These are phyloP conservation scores for Phainopepla nitens DNA, from an alignment of 2,113 vertebrate species.

Conservation along the genomic window DNA sequence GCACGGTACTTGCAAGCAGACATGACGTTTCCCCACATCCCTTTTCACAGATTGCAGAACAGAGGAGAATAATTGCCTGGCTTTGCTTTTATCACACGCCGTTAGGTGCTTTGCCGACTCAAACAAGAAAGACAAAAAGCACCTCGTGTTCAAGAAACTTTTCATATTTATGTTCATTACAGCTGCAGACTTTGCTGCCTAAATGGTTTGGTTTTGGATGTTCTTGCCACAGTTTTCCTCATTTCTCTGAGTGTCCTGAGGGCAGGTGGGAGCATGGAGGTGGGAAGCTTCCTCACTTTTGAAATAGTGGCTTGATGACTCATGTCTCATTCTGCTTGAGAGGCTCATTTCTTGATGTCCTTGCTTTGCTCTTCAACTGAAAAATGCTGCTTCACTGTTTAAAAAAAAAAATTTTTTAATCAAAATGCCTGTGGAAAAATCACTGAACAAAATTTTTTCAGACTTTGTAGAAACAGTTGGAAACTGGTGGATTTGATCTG, in stretches of 20 bases:
- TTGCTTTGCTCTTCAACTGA: not conserved
- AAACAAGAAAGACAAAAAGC: not conserved
- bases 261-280: not conserved
- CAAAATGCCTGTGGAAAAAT: not conserved
- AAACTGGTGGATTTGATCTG: not conserved
- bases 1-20: not conserved
- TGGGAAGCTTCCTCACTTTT: not conserved
- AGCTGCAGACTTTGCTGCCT: not conserved
- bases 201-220: not conserved
- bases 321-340: not conserved
- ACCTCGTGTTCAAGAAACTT: not conserved
- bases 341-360: not conserved
- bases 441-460: not conserved
- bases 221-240: not conserved
- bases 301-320: not conserved
- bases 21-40: not conserved
- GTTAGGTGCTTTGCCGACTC: not conserved
- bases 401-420: not conserved
- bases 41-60: conserved; percentile 14
- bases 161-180: not conserved
- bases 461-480: not conserved
- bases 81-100: conserved; percentile 30
- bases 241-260: not conserved
- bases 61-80: conserved; percentile 33
- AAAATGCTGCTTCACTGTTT: not conserved